Percentiles rank a stretch among this genome's conserved stretches.
Conservation (phyloP, 53 echinoderm and acorn worm species). For the Paelopatides confundens region DNA sequence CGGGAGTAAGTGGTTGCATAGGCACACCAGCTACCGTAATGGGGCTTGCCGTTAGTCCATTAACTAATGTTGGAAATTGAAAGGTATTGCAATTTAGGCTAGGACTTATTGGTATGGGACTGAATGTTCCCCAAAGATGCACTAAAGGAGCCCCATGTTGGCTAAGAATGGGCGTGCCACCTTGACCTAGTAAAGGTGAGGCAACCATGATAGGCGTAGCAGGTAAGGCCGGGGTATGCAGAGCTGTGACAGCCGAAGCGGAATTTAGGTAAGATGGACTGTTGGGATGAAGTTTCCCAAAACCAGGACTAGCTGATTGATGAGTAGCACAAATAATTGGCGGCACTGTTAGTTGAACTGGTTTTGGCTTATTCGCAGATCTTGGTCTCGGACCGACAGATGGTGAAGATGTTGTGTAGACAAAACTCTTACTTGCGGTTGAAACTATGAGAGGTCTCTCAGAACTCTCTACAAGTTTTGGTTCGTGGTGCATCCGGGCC, state of each 20-base stretch:
- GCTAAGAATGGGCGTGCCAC: constrained; percentile 71
- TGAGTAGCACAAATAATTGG: constrained; percentile 64
- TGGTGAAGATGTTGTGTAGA: constrained; percentile 2
- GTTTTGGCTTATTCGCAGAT: constrained; percentile 69
- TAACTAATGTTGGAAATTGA: constrained; percentile 92
- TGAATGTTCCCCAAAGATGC: constrained; percentile 98
- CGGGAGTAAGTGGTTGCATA: constrained; percentile 70
- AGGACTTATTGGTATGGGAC: constrained; percentile 93
- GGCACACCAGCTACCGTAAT: constrained; percentile 68
- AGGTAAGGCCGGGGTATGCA: constrained; percentile 77
- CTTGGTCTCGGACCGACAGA: constrained; percentile 55
- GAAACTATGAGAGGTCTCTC: constrained; percentile 73
- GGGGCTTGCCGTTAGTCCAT: constrained; percentile 68
- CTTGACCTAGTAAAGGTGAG: constrained; percentile 84
- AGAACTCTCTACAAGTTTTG: constrained; percentile 86
- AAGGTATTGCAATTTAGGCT: constrained; percentile 82
- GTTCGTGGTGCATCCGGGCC: constrained; percentile 82
- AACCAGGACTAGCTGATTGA: constrained; percentile 62
- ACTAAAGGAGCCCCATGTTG: constrained; percentile 71
- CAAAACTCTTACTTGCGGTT: constrained; percentile 13
- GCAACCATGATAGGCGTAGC: constrained; percentile 96
- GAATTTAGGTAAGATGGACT: constrained; percentile 88
- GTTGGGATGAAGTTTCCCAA: constrained; percentile 8
- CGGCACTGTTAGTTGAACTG: constrained; percentile 74
- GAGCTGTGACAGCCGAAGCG: constrained; percentile 56